phyloP scores from a whole-genome alignment of 1,140 invertebrate genomes.

The Hyles euphorbiae region DNA sequence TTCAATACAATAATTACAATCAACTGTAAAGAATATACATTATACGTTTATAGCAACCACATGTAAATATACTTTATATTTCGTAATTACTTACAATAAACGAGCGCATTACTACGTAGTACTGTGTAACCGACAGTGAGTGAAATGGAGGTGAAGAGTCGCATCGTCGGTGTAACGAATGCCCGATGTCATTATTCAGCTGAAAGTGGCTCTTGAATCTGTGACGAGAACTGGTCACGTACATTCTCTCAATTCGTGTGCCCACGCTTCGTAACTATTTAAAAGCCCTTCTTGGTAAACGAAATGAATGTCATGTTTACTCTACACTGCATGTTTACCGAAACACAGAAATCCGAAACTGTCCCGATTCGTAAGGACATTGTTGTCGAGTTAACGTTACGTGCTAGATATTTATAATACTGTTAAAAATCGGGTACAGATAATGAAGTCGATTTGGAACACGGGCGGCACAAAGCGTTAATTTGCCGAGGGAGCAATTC shows the following conservation, averaged over 20 bases:
- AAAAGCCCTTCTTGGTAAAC: neutral
- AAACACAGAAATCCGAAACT: too few relatives aligned
- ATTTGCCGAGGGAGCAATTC: constrained; percentile 56
- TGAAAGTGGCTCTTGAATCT: constrained; percentile 40
- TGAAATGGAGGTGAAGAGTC: constrained; percentile 21
- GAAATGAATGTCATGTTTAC: too few relatives aligned
- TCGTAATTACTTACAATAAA: too few relatives aligned
- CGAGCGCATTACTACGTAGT: too few relatives aligned
- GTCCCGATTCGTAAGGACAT: neutral
- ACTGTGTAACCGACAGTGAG: too few relatives aligned
- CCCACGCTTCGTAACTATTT: constrained; percentile 9
- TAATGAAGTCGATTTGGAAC: constrained; percentile 34
- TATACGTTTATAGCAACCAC: too few relatives aligned
- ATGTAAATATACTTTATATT: too few relatives aligned
- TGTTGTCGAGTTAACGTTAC: neutral
- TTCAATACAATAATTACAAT: too few relatives aligned
- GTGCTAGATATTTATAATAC: too few relatives aligned
- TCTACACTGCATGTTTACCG: too few relatives aligned
- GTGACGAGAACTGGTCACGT: constrained; percentile 36
- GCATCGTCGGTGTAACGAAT: constrained; percentile 29
- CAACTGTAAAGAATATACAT: too few relatives aligned
- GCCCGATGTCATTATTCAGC: constrained; percentile 33
- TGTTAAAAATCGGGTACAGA: too few relatives aligned
- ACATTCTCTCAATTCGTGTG: constrained; percentile 29
- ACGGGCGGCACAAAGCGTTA: constrained; percentile 40